phyloP scores from a whole-genome alignment of 2,888 invertebrate genomes.

The Mayetiola destructor region DNA sequence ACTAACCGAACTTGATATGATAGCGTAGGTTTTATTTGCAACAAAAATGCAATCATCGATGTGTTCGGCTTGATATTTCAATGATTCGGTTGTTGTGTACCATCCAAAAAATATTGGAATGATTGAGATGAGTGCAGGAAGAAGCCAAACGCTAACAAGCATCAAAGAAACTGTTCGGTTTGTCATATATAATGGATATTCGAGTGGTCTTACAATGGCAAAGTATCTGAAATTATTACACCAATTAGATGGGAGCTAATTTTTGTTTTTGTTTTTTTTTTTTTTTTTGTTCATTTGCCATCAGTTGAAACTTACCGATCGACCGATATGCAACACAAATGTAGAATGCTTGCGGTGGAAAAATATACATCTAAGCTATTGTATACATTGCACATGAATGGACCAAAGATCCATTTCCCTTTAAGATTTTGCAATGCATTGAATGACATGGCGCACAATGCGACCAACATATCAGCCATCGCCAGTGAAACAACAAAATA shows the following conservation, averaged over 20 bases:
- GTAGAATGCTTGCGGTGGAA: conserved; percentile 82
- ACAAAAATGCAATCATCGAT: conserved; percentile 70
- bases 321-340: conserved; percentile 83
- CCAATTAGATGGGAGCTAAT: background rate
- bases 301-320: conserved; percentile 41
- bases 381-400: conserved; percentile 90
- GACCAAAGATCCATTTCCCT: conserved; percentile 74
- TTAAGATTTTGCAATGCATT: conserved; percentile 80
- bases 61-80: conserved; percentile 39
- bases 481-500: conserved; percentile 92
- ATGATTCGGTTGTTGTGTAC: conserved; percentile 77
- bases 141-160: conserved; percentile 81
- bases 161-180: conserved; percentile 62
- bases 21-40: conserved; percentile 73
- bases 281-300: background rate
- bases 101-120: conserved; percentile 89
- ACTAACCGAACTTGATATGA: conserved; percentile 77
- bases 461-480: conserved; percentile 86
- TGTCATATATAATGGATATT: conserved; percentile 89
- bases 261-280: too few relatives aligned
- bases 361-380: conserved; percentile 92
- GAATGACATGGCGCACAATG: conserved; percentile 87
- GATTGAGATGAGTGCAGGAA: conserved; percentile 83
- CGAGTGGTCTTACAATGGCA: conserved; percentile 84
- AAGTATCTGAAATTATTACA: conserved; percentile 48